Evolutionary conservation across 2,113 vertebrate species (phyloP), one percentile per base, ranked within the genome.

Genomic region (Paramormyrops kingsleyae): DNA sequence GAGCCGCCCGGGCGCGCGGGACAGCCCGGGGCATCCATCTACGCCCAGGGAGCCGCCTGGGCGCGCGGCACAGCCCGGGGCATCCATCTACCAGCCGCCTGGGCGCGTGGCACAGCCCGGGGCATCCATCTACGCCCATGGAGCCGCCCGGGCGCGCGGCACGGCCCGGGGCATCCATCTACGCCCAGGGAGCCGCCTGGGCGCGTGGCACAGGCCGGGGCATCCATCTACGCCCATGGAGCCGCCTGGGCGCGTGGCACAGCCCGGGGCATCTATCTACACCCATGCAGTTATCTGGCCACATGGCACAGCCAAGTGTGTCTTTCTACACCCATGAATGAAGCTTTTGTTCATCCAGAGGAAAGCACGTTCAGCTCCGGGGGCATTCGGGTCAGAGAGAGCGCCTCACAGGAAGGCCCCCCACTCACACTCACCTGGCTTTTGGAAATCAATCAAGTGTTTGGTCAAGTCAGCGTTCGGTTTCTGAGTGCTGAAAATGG

Each of bases 281-380:
- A 50, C 47, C 42, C 46, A 42, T 19, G 21, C 4, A 80, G 12
- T 2, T 0, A 80, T 19, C 4, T 80, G 74, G 39, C 17, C n/a
- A 3, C 12, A 21, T 27, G 24, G n/a, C 5, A 49, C 44, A 27
- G 5, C n/a, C 62, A 9, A 66, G 62, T 27, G 62, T 31, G 1
- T 59, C 86, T 66, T 62, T 88, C 53, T 88, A 13, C 87, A 39
- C 35, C 27, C 88, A 53, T 83, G 88, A 89, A 83, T 83, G 49
- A 35, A 39, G 80, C 46, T 83, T 44, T 83, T 80, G 88, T 89
- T 89, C 44, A 13, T 19, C 9, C 88, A 31, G 46, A 13, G 31
- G 62, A 12, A 24, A 70, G 13, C 17, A 83, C 74, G 10, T 49
- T 77, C 88, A 46, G 42, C 59, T 50, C 5, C 17, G 2, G 66